phyloP scores from a whole-genome alignment of 2,797 vertebrate genomes.

The Babyrousa celebensis region DNA sequence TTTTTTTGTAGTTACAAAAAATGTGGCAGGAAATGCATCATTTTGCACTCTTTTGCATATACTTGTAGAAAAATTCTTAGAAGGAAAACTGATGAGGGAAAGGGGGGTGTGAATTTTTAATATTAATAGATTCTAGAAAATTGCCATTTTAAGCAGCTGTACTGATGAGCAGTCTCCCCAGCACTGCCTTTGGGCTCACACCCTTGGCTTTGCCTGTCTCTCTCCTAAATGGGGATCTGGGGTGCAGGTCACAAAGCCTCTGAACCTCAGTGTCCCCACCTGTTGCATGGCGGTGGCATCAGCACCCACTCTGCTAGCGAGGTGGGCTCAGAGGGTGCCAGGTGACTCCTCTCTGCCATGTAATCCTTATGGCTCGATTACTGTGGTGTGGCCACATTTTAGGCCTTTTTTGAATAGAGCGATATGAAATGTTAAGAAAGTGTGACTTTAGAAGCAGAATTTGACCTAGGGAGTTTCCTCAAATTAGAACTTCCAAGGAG shows the following conservation, averaged over 20 bases:
- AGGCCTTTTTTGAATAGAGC: neutral
- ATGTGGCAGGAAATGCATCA: neutral
- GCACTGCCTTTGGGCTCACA: neutral
- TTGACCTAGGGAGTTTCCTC: neutral
- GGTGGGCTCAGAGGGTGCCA: neutral
- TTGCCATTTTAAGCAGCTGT: neutral
- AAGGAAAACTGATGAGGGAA: neutral
- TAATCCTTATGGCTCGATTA: neutral
- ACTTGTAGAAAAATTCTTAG: neutral
- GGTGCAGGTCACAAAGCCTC: neutral
- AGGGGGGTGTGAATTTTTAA: neutral
- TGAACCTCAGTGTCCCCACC: neutral
- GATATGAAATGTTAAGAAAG: neutral
- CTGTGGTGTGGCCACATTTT: neutral
- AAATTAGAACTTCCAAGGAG: neutral
- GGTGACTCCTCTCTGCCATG: neutral
- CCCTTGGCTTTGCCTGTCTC: neutral
- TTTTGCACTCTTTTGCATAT: neutral
- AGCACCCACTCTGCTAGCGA: neutral
- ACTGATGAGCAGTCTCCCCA: neutral
- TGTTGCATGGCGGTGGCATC: neutral
- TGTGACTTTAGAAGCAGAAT: neutral
- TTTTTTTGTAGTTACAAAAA: neutral
- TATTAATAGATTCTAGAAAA: neutral
- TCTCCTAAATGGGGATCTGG: neutral